Percentiles rank a stretch among this genome's conserved stretches.
These are phyloP conservation scores for Hydractinia symbiolongicarpus DNA, from an alignment of 30 jellyfish, hydroid and myxozoan genomes.

Conservation along the genomic window DNA sequence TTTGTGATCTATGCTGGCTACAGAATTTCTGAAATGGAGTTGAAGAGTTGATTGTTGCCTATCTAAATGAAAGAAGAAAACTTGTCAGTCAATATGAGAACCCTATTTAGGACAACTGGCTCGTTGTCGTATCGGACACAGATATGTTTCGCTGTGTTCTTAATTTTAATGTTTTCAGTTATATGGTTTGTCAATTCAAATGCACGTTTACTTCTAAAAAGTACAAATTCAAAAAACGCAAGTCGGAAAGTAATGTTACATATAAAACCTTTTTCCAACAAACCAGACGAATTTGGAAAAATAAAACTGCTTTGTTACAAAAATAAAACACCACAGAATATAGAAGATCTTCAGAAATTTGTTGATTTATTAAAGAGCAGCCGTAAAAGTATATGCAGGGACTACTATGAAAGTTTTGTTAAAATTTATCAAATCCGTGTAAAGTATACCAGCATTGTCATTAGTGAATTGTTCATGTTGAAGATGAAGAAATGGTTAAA, in stretches of 20 bases:
- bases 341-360: slow-evolving; percentile 15
- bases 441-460: slow-evolving; percentile 41
- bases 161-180: neutral
- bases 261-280: neutral
- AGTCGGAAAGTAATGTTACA: neutral
- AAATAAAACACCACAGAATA: neutral
- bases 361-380: neutral
- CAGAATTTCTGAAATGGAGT: slow-evolving; percentile 39
- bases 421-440: slow-evolving; percentile 58
- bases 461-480: slow-evolving; percentile 50
- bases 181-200: slow-evolving; percentile 5
- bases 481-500: slow-evolving; percentile 74
- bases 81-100: too few species aligned
- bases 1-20: slow-evolving; percentile 85
- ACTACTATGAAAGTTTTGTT: slow-evolving; percentile 26
- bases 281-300: neutral
- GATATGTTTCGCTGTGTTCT: neutral
- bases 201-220: neutral
- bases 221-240: neutral
- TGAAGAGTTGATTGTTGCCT: neutral
- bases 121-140: neutral
- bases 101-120: neutral
- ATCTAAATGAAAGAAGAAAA: neutral
- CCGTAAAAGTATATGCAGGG: slow-evolving; percentile 22
- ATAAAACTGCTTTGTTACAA: slow-evolving; percentile 7